Evolutionary conservation across 2,888 invertebrate species (phyloP).

Genomic region (Autographa gamma): DNA sequence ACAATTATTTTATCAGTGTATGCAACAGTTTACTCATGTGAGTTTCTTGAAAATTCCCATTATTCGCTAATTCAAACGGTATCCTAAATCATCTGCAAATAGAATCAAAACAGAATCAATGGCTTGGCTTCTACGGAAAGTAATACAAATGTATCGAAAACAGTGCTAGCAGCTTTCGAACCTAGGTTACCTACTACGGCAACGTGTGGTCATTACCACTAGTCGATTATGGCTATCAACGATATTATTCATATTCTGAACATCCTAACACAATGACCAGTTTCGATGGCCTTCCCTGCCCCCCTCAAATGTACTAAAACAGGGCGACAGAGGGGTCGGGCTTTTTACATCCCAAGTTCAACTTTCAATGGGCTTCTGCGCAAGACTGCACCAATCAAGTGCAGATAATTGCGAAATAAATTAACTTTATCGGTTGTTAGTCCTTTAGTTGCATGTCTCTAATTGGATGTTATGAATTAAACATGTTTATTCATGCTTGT

Average conservation of each 20-base stretch:
- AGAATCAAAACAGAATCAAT: too few relatives aligned
- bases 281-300: slow-evolving; percentile 17
- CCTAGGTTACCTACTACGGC: slow-evolving; percentile 92
- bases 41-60: not conserved
- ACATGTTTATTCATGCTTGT: slow-evolving; percentile 38
- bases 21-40: not conserved
- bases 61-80: slow-evolving; percentile 20
- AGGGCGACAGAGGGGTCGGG: slow-evolving; percentile 14
- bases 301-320: slow-evolving; percentile 11
- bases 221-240: slow-evolving; percentile 90
- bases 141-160: not conserved
- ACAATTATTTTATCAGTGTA: not conserved
- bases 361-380: slow-evolving; percentile 48
- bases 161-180: slow-evolving; percentile 90
- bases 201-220: slow-evolving; percentile 89
- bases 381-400: slow-evolving; percentile 50
- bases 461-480: slow-evolving; percentile 54
- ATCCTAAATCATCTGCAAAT: too few relatives aligned
- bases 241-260: slow-evolving; percentile 22
- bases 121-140: too few relatives aligned
- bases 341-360: slow-evolving; percentile 7
- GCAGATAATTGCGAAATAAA: slow-evolving; percentile 62
- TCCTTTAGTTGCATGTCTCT: slow-evolving; percentile 45
- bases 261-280: slow-evolving; percentile 8
- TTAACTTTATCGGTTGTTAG: slow-evolving; percentile 56